A percentile compares a stretch with the other conserved stretches of the same genome.
Evolutionary conservation across 1,140 invertebrate genomes (phyloP).

Genomic region (Nasonia longicornis): DNA sequence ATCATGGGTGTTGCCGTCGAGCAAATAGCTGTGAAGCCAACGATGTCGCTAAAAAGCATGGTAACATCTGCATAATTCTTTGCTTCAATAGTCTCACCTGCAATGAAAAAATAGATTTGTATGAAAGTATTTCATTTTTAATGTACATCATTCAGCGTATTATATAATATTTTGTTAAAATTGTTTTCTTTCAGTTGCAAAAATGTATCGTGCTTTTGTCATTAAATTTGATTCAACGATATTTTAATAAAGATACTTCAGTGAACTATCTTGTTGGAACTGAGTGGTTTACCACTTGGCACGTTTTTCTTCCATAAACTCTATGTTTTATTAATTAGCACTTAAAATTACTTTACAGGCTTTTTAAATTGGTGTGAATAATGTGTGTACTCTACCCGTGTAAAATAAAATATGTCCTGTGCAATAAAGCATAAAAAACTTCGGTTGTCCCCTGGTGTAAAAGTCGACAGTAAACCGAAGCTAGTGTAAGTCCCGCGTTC

Average conservation of each 20-base stretch:
- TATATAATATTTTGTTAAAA: too few species aligned
- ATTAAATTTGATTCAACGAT: not conserved
- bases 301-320: not conserved
- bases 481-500: not conserved
- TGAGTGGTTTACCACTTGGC: not conserved
- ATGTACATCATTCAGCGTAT: too few species aligned
- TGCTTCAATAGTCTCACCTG: constrained; percentile 90
- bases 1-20: constrained; percentile 91
- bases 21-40: constrained; percentile 95
- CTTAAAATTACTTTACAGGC: not conserved
- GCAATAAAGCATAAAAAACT: not conserved
- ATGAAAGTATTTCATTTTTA: not conserved
- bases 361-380: not conserved
- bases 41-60: constrained; percentile 95
- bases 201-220: not conserved
- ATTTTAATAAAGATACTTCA: not conserved
- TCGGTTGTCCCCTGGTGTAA: not conserved
- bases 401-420: not conserved
- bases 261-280: not conserved
- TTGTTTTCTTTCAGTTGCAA: not conserved
- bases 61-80: constrained; percentile 92
- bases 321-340: not conserved
- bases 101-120: constrained; percentile 39
- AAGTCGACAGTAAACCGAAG: not conserved
- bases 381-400: too few species aligned